Conservation (phyloP, 2,888 invertebrate genomes). For the Hirudinaria manillensis region DNA sequence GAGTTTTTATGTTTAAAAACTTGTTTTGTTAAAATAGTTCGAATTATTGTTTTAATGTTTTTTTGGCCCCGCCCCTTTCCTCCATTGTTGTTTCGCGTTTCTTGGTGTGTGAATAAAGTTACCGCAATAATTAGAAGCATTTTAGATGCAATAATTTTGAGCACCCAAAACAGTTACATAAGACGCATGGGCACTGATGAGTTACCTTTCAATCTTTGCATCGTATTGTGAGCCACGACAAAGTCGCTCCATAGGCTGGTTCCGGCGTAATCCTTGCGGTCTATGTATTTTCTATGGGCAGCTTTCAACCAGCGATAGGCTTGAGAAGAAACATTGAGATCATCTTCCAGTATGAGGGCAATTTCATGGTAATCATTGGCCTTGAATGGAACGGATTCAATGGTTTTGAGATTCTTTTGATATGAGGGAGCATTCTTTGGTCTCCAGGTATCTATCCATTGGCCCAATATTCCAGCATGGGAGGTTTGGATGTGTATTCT, state of each 20-base stretch:
- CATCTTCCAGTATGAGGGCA: slow-evolving; percentile 19
- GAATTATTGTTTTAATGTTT: no score
- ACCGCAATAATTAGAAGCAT: no score
- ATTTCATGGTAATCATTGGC: not conserved
- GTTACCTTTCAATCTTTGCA: not conserved
- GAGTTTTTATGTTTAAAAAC: no score
- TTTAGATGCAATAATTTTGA: no score
- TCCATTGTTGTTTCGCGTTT: no score
- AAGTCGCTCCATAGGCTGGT: not conserved
- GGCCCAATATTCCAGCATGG: slow-evolving; percentile 39
- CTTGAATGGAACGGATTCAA: not conserved
- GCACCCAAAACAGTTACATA: no score
- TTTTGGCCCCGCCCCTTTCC: no score
- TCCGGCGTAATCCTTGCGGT: not conserved
- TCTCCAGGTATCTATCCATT: slow-evolving; percentile 43
- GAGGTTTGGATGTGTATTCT: slow-evolving; percentile 35
- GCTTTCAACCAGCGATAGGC: slow-evolving; percentile 19
- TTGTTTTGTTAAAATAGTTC: no score
- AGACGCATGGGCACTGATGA: not conserved
- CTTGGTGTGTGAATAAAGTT: no score
- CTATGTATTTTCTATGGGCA: slow-evolving; percentile 12
- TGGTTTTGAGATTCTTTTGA: not conserved
- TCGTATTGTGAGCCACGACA: slow-evolving; percentile 17
- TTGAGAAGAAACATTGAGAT: not conserved
- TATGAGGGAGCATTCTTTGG: slow-evolving; percentile 32